Evolutionary conservation across 2,888 invertebrate species (phyloP).

Genomic region (Dione vanillae): DNA sequence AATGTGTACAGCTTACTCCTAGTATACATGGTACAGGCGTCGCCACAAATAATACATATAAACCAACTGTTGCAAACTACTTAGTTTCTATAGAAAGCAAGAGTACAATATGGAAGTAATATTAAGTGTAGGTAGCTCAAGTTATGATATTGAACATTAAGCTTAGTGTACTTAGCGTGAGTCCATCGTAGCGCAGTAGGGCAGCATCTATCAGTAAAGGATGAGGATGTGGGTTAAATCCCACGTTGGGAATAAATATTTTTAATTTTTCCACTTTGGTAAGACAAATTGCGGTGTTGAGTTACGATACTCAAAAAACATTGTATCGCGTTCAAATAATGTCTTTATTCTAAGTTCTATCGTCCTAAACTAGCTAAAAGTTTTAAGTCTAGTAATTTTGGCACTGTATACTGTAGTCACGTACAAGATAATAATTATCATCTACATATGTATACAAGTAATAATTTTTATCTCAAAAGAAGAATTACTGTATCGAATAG

Average conservation of each 20-base stretch:
- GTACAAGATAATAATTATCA: no score
- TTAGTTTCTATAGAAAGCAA: conserved; percentile 11
- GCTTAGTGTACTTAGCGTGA: not conserved
- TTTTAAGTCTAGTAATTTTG: not conserved
- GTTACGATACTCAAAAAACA: not conserved
- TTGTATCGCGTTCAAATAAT: not conserved
- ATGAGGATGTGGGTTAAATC: not conserved
- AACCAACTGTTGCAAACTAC: conserved; percentile 3
- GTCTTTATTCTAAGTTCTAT: not conserved
- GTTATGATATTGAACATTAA: not conserved
- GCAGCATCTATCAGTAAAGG: no score
- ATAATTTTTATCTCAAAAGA: no score
- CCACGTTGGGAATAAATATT: not conserved
- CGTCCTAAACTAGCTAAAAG: not conserved
- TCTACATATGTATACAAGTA: no score
- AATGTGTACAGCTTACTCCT: not conserved
- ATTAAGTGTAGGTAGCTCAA: not conserved
- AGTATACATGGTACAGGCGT: not conserved
- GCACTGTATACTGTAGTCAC: not conserved
- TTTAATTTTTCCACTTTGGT: not conserved
- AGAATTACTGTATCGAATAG: not conserved
- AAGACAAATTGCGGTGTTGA: not conserved
- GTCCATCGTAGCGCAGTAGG: no score
- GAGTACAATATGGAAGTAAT: not conserved
- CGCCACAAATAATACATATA: conserved; percentile 14